phyloP scores from a whole-genome alignment of 2,888 invertebrate genomes.

The Callosobruchus maculatus region DNA sequence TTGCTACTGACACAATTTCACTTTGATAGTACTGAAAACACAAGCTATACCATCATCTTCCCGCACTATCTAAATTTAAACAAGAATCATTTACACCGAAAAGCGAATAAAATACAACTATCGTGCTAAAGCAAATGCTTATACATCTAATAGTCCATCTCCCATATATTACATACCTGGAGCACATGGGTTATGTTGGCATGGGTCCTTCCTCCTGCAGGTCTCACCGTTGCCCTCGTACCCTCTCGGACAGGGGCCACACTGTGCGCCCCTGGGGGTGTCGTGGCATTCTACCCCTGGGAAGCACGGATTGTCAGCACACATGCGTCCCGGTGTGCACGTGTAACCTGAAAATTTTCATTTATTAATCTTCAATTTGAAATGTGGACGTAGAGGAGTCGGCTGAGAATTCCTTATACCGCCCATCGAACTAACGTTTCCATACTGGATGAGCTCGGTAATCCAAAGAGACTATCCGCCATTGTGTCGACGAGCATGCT shows the following conservation, averaged over 20 bases:
- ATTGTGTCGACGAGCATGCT: too few relatives aligned
- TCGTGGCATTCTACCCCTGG: conserved; percentile 62
- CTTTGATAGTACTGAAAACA: not conserved
- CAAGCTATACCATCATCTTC: not conserved
- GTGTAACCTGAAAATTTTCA: conserved; percentile 29
- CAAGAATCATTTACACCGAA: not conserved
- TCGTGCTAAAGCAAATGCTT: conserved; percentile 1
- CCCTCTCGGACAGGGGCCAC: conserved; percentile 74
- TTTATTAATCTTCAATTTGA: too few relatives aligned
- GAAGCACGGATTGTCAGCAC: conserved; percentile 64
- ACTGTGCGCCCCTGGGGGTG: conserved; percentile 58
- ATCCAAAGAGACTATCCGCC: too few relatives aligned
- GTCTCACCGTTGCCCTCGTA: conserved; percentile 71
- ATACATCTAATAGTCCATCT: conserved; percentile 2
- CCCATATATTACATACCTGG: conserved; percentile 51
- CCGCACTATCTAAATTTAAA: not conserved
- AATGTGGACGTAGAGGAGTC: too few relatives aligned
- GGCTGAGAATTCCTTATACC: too few relatives aligned
- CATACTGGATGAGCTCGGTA: too few relatives aligned
- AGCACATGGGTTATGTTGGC: conserved; percentile 71
- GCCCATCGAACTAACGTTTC: too few relatives aligned
- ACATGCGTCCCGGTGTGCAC: conserved; percentile 67
- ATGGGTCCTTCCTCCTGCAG: conserved; percentile 63
- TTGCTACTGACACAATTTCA: too few relatives aligned
- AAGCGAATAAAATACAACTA: conserved; percentile 2